phyloP scores from a whole-genome alignment of 2,797 vertebrate species.

The Liasis olivaceus region DNA sequence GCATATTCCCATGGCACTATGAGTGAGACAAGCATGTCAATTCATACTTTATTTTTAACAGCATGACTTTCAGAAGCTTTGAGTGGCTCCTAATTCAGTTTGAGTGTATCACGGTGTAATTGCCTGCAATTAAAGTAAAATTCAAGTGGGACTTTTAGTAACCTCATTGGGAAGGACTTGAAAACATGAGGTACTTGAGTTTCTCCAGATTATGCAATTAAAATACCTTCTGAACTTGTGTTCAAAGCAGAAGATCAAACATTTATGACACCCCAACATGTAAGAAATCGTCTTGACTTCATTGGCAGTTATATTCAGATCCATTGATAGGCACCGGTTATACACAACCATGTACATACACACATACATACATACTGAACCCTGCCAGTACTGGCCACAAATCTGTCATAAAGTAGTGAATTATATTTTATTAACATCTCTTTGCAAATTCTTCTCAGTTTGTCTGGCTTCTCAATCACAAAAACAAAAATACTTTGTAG shows the following conservation, averaged over 20 bases:
- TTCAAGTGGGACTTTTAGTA: background rate
- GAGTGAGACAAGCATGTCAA: background rate
- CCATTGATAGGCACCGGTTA: background rate
- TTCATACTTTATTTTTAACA: slow-evolving; percentile 9
- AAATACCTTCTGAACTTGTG: background rate
- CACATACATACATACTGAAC: background rate
- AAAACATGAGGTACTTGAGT: background rate
- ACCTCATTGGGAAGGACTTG: background rate
- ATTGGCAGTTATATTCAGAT: background rate
- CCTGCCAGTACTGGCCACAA: background rate
- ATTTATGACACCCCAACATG: background rate
- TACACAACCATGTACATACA: background rate
- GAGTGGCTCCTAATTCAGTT: background rate
- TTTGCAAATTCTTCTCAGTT: background rate
- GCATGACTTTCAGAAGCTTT: background rate
- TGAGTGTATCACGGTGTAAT: slow-evolving; percentile 8
- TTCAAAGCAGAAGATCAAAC: background rate
- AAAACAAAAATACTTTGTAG: background rate
- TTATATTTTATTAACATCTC: background rate
- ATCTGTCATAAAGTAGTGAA: background rate
- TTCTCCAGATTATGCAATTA: background rate
- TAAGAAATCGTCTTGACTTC: background rate
- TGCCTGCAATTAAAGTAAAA: slow-evolving; percentile 16
- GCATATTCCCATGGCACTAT: background rate
- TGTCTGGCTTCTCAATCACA: background rate